Evolutionary conservation across 2,888 invertebrate species (phyloP), one percentile per base, ranked within the genome.

Genomic region (Synanthedon vespiformis): DNA sequence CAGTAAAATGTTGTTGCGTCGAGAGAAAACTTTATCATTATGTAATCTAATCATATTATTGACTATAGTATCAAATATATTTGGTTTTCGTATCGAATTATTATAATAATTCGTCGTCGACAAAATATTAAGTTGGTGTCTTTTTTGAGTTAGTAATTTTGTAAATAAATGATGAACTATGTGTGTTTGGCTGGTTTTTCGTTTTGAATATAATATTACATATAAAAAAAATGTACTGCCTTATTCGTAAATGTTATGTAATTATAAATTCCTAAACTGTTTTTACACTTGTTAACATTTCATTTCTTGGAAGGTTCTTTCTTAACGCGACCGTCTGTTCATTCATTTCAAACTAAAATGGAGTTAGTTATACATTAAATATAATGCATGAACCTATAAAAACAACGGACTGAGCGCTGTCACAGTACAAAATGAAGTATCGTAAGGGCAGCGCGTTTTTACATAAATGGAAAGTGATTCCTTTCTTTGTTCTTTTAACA

Each of bases 241-340:
- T 74, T 75, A 74, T 67, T 67, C 67, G 61, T 70, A 64, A 58
- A 64, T 60, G 61, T 65, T 66, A 65, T 65, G 63, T 67, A 58
- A 60, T 61, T 60, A 58, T 60, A 59, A 51, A 62, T 55, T 55
- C 58, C 51, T 50, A 54, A 53, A 53, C 53, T 50, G 51, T 49
- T 41, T 48, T 52, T 56, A 56, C 51, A 55, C 62, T 64, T 61
- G 60, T 67, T 71, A 61, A 61, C 61, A 63, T 65, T 58, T 61
- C 61, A 64, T 64, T 68, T 63, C 53, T 57, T 58, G 58, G 54
- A 52, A 22, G 18, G 16, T 16, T 18, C 18, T 5, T 22, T 22
- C 22, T 22, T 22, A 18, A 18, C 18, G 18, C 18, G 27, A 27
- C 27, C 6, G 27, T 27, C 27, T n/a, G n/a, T 13, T 44, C 44